A percentile compares a stretch with the other conserved stretches of the same genome.
These are phyloP conservation scores for Arrhamphus sclerolepis DNA, from an alignment of 2,797 vertebrate species.

Conservation along the genomic window DNA sequence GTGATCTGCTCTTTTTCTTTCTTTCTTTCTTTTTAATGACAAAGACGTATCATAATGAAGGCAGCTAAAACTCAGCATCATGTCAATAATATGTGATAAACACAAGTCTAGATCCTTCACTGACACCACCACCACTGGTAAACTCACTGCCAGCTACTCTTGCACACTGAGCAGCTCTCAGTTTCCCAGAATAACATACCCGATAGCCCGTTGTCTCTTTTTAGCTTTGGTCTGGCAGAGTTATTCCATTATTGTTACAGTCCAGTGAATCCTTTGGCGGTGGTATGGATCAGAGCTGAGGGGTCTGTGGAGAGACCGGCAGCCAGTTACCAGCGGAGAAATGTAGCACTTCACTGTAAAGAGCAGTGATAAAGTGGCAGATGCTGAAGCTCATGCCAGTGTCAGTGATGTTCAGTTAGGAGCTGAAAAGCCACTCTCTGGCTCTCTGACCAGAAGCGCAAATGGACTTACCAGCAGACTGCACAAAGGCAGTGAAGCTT, in stretches of 20 bases:
- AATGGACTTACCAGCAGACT: no score
- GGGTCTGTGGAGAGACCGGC: constrained; percentile 6
- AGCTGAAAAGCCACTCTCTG: constrained; percentile 5
- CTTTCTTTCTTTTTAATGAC: no score
- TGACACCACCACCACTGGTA: no score
- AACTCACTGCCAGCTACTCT: no score
- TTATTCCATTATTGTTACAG: constrained; percentile 26
- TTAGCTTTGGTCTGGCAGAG: constrained; percentile 12
- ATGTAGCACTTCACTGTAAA: constrained; percentile 55
- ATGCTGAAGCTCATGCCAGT: not conserved
- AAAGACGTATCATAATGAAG: no score
- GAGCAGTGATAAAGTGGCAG: constrained; percentile 42
- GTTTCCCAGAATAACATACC: constrained; percentile 1
- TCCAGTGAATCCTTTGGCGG: constrained; percentile 5
- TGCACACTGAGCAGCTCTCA: not conserved
- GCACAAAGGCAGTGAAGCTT: not conserved
- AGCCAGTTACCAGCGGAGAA: constrained; percentile 43
- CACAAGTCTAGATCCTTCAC: no score
- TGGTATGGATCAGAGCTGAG: not conserved
- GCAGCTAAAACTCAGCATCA: no score
- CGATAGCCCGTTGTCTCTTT: constrained; percentile 5
- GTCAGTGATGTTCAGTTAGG: constrained; percentile 3
- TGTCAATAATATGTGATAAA: no score
- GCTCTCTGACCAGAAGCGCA: no score
- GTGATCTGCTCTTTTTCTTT: no score